A percentile compares a stretch with the other conserved stretches of the same genome.
These are phyloP conservation scores for Alviniconcha marisindica DNA, from an alignment of 1,140 invertebrate species.

Conservation along the genomic window DNA sequence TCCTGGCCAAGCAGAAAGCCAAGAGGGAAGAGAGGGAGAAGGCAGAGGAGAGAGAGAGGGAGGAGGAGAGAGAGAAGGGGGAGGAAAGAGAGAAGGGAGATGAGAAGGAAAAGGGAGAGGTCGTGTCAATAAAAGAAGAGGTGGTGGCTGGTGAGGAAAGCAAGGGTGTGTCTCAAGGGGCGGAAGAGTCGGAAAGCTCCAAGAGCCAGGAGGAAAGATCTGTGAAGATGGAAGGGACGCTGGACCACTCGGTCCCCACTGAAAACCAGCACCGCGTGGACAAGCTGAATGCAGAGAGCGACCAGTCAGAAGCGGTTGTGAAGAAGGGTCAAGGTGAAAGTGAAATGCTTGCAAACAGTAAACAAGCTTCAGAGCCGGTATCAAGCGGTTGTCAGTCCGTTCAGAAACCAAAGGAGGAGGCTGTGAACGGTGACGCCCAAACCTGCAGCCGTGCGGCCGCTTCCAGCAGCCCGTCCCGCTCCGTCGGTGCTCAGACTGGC, in stretches of 20 bases:
- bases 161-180: neutral
- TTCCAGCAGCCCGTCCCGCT: neutral
- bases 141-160: conserved; percentile 14
- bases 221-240: neutral
- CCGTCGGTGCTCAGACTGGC: neutral
- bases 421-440: conserved; percentile 11
- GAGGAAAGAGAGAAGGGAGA: conserved; percentile 8
- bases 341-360: too few relatives aligned
- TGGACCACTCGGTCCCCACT: neutral
- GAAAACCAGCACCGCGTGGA: neutral
- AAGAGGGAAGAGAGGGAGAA: conserved; percentile 52
- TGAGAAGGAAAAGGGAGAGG: neutral
- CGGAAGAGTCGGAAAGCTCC: conserved; percentile 28
- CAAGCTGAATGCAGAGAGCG: neutral
- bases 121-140: conserved; percentile 4
- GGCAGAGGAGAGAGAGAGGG: conserved; percentile 63
- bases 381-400: neutral
- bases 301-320: too few relatives aligned
- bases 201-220: too few relatives aligned
- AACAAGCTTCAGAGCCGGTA: neutral
- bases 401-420: neutral
- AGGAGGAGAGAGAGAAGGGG: conserved; percentile 43
- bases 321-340: too few relatives aligned
- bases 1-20: conserved; percentile 51
- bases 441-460: neutral